Conservation (phyloP, 2,888 invertebrate species). For the Stenurella melanura region DNA sequence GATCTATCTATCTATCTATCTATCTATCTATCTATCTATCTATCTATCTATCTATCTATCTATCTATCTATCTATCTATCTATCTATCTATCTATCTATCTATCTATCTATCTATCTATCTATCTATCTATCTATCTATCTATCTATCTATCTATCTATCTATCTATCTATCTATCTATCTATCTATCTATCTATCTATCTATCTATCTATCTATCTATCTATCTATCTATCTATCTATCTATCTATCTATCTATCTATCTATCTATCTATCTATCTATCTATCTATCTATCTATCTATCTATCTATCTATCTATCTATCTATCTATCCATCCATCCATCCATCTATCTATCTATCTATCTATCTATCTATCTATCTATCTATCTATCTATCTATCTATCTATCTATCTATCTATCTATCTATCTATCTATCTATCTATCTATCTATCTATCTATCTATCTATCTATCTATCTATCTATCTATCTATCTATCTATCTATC, state of each 20-base stretch:
- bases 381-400: no score
- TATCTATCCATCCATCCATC: no score
- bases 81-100: background rate
- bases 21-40: background rate
- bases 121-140: background rate
- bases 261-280: no score
- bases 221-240: background rate
- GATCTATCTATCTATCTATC: background rate
- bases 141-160: background rate
- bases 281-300: no score
- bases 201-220: background rate
- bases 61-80: background rate
- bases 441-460: no score
- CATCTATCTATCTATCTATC: no score
- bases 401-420: no score
- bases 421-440: no score
- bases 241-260: background rate
- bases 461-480: no score
- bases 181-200: background rate
- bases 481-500: no score
- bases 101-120: background rate
- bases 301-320: no score
- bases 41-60: background rate
- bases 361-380: no score
- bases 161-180: background rate